Base-by-base conservation (phyloP, 2,797 vertebrate species). In the Tarsius wallacei region DNA sequence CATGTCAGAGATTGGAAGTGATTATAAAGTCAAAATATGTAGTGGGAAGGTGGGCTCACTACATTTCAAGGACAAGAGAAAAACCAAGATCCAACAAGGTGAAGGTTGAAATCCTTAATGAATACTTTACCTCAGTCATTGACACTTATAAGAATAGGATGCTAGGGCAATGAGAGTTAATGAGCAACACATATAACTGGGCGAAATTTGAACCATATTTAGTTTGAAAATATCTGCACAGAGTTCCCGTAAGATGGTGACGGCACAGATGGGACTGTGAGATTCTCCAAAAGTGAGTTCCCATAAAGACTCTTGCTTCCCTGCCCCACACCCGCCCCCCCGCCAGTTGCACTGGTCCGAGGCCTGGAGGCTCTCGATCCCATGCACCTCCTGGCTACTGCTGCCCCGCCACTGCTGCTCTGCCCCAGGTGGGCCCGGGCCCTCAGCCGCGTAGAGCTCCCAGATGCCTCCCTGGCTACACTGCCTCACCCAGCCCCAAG, bases 101-200 rank as follows among this genome's bases (percentile, higher is more conserved):
- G 85, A 93, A 66, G 53, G 93, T 53, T 95, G 95, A 94, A 96
- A 90, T 94, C 91, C 86, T 89, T 93, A 95, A 96, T 92, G 93
- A 63, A 77, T 55, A 77, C 82, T 97, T 97, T 97, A 74, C 83
- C 68, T 94, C 89, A 36, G 55, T 90, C 84, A 88, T 57, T 59
- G 73, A 91, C 70, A 95, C 95, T 90, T 87, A 90, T 91, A 95
- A 91, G 47, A 93, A 92, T 17, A 93, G 81, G 87, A 93, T 88
- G 81, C 55, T 94, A 76, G 66, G 83, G 89, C 71, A 96, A 90
- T 94, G 96, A 93, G 74, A 92, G 84, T 95, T 96, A 96, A 97
- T 96, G 94, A 96, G 95, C 85, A 98, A 97, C 96, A 86, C 86
- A 94, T 93, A 84, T 94, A 93, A 96, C 85, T 96, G 42, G 68